Conservation (phyloP, 2,113 vertebrate species). For the Crypturellus undulatus region DNA sequence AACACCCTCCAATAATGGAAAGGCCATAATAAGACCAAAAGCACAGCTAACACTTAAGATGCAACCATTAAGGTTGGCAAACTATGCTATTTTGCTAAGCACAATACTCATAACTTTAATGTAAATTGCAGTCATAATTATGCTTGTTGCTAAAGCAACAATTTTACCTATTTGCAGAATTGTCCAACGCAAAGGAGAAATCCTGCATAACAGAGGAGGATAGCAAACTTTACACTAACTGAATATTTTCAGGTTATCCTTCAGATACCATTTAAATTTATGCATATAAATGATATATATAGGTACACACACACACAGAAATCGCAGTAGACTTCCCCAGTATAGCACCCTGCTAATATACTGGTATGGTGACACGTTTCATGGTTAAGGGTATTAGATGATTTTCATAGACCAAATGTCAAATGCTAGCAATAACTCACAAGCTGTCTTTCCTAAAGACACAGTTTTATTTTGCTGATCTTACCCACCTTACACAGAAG, state of each 20-base stretch:
- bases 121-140: conserved; percentile 40
- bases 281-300: too few species aligned
- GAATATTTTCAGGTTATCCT: background rate
- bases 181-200: background rate
- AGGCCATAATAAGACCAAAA: background rate
- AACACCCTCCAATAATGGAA: background rate
- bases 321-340: background rate
- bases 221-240: background rate
- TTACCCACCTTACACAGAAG: too few species aligned
- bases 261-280: background rate
- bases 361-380: background rate
- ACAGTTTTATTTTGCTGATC: too few species aligned
- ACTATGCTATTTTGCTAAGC: background rate
- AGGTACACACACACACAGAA: background rate
- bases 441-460: too few species aligned
- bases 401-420: background rate
- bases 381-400: background rate
- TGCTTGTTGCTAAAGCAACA: conserved; percentile 53
- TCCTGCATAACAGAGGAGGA: background rate
- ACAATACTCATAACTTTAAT: conserved; percentile 17
- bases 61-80: background rate
- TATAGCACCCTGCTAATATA: background rate
- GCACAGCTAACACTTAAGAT: background rate
- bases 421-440: too few species aligned
- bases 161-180: background rate